Conservation (phyloP, 2,797 vertebrate genomes). For the Sylvia borin region DNA sequence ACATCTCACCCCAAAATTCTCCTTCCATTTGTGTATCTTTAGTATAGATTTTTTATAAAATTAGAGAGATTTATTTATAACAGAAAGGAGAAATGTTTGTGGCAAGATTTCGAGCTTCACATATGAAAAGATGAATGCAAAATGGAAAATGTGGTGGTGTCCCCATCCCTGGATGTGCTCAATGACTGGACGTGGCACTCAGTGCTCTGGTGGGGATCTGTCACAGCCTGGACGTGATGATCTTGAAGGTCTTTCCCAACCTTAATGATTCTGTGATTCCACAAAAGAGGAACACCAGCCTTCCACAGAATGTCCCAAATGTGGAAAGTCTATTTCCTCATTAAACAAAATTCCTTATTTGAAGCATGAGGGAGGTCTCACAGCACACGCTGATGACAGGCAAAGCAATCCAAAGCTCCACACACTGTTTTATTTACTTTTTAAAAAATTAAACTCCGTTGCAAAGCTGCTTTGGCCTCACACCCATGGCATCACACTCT, state of each 20-base stretch:
- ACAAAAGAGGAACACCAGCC: not conserved
- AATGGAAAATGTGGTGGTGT: not conserved
- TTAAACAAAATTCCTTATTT: not conserved
- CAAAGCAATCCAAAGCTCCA: slow-evolving; percentile 12
- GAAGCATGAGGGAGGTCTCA: not conserved
- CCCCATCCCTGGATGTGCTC: not conserved
- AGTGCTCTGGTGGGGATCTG: not conserved
- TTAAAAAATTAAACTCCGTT: not conserved
- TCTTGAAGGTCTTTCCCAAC: not conserved
- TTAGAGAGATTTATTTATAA: not conserved
- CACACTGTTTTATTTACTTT: slow-evolving; percentile 41
- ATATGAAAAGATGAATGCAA: not conserved
- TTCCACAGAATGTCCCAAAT: not conserved
- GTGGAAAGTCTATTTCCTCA: not conserved
- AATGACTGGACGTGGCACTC: rapidly evolving
- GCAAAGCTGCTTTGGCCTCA: slow-evolving; percentile 28
- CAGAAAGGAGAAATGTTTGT: not conserved
- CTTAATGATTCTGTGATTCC: not conserved
- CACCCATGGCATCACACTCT: slow-evolving; percentile 29
- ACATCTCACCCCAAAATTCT: not conserved
- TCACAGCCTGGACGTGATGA: not conserved
- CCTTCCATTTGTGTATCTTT: not conserved
- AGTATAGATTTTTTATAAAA: not conserved
- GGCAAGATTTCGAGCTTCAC: not conserved
- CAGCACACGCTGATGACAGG: not conserved